Conservation (phyloP, 2,797 vertebrate genomes). For the Pteronotus mesoamericanus region DNA sequence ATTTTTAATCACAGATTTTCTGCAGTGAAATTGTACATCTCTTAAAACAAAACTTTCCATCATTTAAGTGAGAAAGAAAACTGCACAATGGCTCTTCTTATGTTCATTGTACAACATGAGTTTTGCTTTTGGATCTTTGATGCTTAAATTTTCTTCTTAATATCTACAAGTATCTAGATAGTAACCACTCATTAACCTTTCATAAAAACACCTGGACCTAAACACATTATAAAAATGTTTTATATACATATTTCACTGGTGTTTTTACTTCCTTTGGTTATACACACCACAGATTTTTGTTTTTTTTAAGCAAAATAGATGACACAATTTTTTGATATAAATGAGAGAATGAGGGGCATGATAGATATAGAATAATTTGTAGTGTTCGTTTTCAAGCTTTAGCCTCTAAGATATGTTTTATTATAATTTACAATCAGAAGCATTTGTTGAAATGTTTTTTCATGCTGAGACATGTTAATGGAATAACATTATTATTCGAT, state of each 20-base stretch:
- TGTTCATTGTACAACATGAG: constrained; percentile 78
- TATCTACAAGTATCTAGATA: neutral
- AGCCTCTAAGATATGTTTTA: neutral
- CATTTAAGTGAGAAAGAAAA: constrained; percentile 74
- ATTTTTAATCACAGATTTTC: constrained; percentile 84
- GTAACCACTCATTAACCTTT: neutral
- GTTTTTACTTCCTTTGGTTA: neutral
- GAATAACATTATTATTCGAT: constrained; percentile 32
- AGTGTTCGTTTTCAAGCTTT: neutral
- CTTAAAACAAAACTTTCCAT: constrained; percentile 82
- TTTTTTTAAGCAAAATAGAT: neutral
- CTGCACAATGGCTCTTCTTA: constrained; percentile 82
- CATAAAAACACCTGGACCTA: neutral
- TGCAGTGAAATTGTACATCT: constrained; percentile 84
- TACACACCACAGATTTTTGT: neutral
- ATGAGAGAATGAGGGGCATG: neutral
- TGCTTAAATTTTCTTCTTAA: constrained; percentile 78
- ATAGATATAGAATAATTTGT: neutral
- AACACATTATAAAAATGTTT: neutral
- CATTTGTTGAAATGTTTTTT: constrained; percentile 2
- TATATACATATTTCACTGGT: neutral
- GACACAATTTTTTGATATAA: neutral
- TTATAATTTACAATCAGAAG: neutral
- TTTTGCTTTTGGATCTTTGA: constrained; percentile 76
- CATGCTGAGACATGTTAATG: constrained; percentile 27